Conservation (phyloP, 2,113 vertebrate species). For the Python bivittatus region DNA sequence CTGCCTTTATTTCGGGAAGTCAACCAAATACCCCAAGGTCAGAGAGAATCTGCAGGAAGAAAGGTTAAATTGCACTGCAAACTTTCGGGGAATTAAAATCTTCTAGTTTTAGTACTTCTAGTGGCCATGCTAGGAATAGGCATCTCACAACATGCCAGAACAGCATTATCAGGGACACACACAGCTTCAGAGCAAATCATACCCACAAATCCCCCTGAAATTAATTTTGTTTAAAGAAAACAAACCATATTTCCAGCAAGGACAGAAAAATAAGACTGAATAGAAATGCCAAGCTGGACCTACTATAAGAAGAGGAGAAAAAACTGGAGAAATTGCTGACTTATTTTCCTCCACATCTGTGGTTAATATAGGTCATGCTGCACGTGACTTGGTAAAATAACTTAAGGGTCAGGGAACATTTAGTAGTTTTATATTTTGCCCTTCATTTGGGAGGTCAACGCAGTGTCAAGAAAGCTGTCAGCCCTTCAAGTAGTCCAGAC, state of each 20-base stretch:
- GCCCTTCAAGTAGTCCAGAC: not conserved
- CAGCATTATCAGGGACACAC: not conserved
- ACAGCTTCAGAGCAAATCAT: not conserved
- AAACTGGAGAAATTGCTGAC: not conserved
- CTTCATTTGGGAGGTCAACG: not conserved
- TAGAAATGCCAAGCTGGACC: not conserved
- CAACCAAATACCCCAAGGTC: slow-evolving; percentile 7
- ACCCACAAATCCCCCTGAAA: not conserved
- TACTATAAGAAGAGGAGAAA: not conserved
- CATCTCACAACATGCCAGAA: not conserved
- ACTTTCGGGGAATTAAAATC: too few species aligned
- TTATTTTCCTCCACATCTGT: not conserved
- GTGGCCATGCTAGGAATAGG: not conserved
- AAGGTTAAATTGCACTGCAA: not conserved
- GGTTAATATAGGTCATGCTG: not conserved
- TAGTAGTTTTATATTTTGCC: not conserved
- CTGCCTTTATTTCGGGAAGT: not conserved
- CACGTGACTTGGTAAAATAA: not conserved
- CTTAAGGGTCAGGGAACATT: not conserved
- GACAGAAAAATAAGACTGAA: not conserved
- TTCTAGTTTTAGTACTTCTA: not conserved
- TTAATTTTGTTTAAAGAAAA: not conserved
- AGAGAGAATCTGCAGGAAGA: slow-evolving; percentile 8
- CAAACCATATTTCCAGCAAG: not conserved
- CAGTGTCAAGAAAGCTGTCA: not conserved